Conservation (phyloP, 2,888 invertebrate species). For the Melanostoma scalare region DNA sequence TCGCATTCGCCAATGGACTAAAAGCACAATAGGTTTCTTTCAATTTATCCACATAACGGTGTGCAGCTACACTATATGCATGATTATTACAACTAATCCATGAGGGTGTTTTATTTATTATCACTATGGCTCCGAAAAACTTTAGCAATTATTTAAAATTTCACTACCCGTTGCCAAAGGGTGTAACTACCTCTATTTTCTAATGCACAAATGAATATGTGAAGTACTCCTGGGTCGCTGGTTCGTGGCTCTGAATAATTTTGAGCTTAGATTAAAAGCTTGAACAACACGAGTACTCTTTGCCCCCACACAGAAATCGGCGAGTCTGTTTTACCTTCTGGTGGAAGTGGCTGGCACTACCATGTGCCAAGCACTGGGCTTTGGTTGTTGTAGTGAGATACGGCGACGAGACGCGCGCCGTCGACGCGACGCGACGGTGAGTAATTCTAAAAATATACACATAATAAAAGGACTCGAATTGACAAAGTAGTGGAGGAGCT, state of each 20-base stretch:
- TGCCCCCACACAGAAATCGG: not conserved
- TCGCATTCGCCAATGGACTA: too few species aligned
- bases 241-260: constrained; percentile 53
- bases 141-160: constrained; percentile 69
- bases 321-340: not conserved
- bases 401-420: not conserved
- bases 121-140: constrained; percentile 68
- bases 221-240: not conserved
- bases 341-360: not conserved
- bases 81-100: constrained; percentile 59
- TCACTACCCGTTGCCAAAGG: constrained; percentile 30
- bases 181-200: constrained; percentile 16
- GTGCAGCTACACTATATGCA: too few species aligned
- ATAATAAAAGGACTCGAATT: constrained; percentile 61
- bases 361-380: constrained; percentile 12
- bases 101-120: constrained; percentile 67
- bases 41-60: too few species aligned
- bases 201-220: constrained; percentile 1
- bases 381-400: constrained; percentile 43
- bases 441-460: constrained; percentile 41
- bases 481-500: constrained; percentile 27
- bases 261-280: constrained; percentile 64
- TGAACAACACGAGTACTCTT: constrained; percentile 20
- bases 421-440: not conserved
- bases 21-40: too few species aligned